These are phyloP conservation scores for Polypedilum pembai DNA, from an alignment of 1,140 invertebrate genomes.

Conservation along the genomic window DNA sequence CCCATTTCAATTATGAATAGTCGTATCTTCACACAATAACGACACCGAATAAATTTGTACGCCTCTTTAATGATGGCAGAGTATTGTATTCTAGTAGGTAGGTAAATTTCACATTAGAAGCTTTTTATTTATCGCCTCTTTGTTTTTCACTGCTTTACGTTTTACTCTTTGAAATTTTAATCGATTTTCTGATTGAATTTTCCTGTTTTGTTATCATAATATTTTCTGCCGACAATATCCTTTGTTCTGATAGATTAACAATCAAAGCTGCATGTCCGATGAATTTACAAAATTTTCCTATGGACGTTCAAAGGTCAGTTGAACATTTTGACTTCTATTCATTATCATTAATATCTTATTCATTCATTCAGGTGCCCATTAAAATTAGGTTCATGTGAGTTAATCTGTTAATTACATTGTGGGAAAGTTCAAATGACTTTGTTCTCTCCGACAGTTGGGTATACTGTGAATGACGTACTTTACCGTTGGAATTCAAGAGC, in stretches of 20 bases:
- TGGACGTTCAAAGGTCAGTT: conserved; percentile 83
- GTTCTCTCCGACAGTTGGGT: conserved; percentile 59
- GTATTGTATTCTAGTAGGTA: conserved; percentile 71
- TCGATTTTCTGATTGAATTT: neutral
- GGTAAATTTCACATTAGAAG: neutral
- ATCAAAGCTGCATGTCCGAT: conserved; percentile 89
- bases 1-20: conserved; percentile 35
- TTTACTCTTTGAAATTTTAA: too few relatives aligned
- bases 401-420: too few relatives aligned
- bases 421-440: neutral
- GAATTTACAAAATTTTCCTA: conserved; percentile 85
- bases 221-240: neutral
- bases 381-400: conserved; percentile 81
- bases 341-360: neutral
- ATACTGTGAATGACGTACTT: conserved; percentile 70
- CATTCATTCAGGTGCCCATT: neutral
- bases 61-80: conserved; percentile 70
- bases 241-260: conserved; percentile 60
- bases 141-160: conserved; percentile 1
- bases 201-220: too few relatives aligned
- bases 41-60: conserved; percentile 81
- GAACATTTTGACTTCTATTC: conserved; percentile 33
- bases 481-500: conserved; percentile 73
- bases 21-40: conserved; percentile 84
- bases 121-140: conserved; percentile 23